A percentile compares a stretch with the other conserved stretches of the same genome.
These are phyloP conservation scores for Platysternon megacephalum DNA, from an alignment of 2,113 vertebrate species.

Conservation along the genomic window DNA sequence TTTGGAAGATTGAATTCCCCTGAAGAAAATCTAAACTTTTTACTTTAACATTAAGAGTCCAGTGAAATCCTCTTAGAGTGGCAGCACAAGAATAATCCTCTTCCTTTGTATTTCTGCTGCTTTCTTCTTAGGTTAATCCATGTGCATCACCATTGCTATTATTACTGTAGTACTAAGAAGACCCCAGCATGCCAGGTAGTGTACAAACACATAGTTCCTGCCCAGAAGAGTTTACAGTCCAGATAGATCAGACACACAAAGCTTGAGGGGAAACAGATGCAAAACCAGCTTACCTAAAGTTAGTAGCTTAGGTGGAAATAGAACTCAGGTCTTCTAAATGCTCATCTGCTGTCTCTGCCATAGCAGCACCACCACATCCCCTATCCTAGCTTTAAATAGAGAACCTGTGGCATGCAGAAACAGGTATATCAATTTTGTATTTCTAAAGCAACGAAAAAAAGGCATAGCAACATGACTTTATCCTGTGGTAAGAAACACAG, in stretches of 20 bases:
- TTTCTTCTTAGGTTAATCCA: not conserved
- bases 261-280: not conserved
- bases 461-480: not conserved
- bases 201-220: not conserved
- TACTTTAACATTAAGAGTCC: not conserved
- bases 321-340: not conserved
- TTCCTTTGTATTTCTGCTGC: not conserved
- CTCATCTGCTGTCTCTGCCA: rapidly evolving
- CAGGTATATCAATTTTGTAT: not conserved
- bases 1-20: not conserved
- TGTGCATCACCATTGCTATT: not conserved
- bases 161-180: not conserved
- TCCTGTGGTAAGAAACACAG: not conserved
- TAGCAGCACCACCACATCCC: not conserved
- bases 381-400: not conserved
- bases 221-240: not conserved
- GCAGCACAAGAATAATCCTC: not conserved
- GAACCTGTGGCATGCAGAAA: not conserved
- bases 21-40: not conserved
- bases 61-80: not conserved
- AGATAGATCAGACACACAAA: not conserved
- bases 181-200: not conserved
- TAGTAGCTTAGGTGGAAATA: not conserved
- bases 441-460: not conserved
- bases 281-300: not conserved